A percentile compares a stretch with the other conserved stretches of the same genome.
These are phyloP conservation scores for Lysandra coridon DNA, from an alignment of 2,888 invertebrate genomes.

Conservation along the genomic window DNA sequence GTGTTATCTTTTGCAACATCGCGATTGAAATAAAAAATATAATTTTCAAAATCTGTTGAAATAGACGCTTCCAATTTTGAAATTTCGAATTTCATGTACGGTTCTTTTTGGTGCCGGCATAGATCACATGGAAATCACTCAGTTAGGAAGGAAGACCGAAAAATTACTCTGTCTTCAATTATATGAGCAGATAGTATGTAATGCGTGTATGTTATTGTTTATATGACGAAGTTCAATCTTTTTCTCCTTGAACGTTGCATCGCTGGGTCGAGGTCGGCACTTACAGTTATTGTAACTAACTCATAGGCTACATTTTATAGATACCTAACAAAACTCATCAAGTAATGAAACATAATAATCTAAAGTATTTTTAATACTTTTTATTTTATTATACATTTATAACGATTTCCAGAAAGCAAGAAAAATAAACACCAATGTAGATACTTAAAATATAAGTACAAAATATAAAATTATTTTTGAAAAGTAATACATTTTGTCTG, in stretches of 20 bases:
- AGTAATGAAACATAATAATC: background rate
- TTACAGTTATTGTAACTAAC: background rate
- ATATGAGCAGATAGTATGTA: background rate
- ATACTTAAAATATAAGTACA: background rate
- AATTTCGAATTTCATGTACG: background rate
- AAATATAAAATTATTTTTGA: background rate
- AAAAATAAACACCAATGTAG: background rate
- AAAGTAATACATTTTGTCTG: background rate
- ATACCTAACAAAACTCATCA: too few species aligned
- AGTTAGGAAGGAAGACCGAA: background rate
- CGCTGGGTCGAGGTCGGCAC: slow-evolving; percentile 7
- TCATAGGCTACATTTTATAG: too few species aligned
- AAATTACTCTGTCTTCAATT: background rate
- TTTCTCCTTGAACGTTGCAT: slow-evolving; percentile 21
- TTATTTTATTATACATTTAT: background rate
- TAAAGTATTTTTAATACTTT: background rate
- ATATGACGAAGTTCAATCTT: slow-evolving; percentile 12
- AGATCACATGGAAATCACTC: too few species aligned
- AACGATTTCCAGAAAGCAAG: background rate
- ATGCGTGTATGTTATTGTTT: background rate
- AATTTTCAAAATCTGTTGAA: background rate
- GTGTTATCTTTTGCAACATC: background rate
- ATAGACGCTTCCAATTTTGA: background rate
- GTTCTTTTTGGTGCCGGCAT: background rate
- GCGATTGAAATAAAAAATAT: background rate